Base-by-base conservation (phyloP, 1,140 invertebrate genomes). In the Zaprionus vittiger region DNA sequence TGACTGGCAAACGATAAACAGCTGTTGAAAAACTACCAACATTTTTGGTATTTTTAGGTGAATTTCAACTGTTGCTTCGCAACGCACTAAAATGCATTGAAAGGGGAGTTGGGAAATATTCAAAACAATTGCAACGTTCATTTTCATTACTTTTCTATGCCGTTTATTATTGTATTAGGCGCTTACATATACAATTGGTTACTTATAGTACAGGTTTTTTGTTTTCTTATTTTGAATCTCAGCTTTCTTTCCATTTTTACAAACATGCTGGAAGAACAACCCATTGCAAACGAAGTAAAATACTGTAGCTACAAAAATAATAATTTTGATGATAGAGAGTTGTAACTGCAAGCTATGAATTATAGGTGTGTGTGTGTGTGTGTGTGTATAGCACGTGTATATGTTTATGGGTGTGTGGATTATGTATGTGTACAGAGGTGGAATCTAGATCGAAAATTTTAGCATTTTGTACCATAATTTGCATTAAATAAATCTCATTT, bases 401-500 rank as follows among this genome's bases (percentile, higher is more conserved):
- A 44, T 26, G 57, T 22, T 47, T 47, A 47, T 47, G 41, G 11
- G 15, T 61, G 41, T 55, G 34, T 26, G 52, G 12, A 11, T 22
- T 12, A 28, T 55, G 28, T 28, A 12, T 26, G 54, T 55, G 26
- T 55, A 28, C 54, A 24, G 47, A 52, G 67, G 22, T 79, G 83
- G 83, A 86, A 83, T 80, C 66, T 72, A 79, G 38, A 71, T 57
- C 66, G 77, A 73, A 83, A 80, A 83, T 69, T 55, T 86, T 70
- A 34, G 69, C 69, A 52, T 71, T 87, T 87, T 84, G 84, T 89
- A 86, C 85, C 84, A 84, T 89, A 79, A 61, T 67, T 83, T 81
- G 69, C 78, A 71, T 85, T 80, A 73, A 84, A 84, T 77, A 89
- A 89, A 90, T 90, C 84, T 89, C 85, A 79, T 84, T 84, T 84